Base-by-base conservation (phyloP, 2,888 invertebrate genomes). In the Linyphia triangularis region DNA sequence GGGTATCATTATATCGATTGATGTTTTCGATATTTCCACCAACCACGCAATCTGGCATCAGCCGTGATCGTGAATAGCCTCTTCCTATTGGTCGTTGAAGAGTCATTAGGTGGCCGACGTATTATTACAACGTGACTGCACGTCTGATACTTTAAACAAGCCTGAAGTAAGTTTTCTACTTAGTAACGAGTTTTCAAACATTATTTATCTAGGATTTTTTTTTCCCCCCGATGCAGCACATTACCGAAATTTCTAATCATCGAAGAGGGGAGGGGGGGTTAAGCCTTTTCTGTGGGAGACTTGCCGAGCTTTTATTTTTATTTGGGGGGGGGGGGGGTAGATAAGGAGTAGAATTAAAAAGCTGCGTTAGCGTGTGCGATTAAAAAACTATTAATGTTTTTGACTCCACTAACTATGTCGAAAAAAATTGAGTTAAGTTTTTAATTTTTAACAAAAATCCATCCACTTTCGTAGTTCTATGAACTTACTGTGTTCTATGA, bases 1-100 rank as follows among this genome's bases (percentile, higher is more conserved):
- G 81, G 79, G 72, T 86, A 88, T 88, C 81, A 88, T 82, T 67
- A 88, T 88, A 88, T 88, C 86, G 86, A 88, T 88, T 88, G 81
- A 75, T 33, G 57, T 67, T 88, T 88, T 69, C 86, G 86, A 88
- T 88, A 88, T 88, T 88, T 82, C 86, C 81, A 88, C 86, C 86
- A 88, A 88, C 86, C 86, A 88, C 86, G 81, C 73, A 43, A 88
- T 88, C 75, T 88, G 79, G 75, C 73, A 81, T 75, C 67, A n/a
- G 67, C 43, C 33, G 26, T 40, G 59, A 33, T 19, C 43, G 30
- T 5, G 61, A 40, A 72, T 40, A 85, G 75, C 59, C 33, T 37
- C 86, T 51, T 81, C 75, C 86, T 88, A 88, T 88, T 88, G 86
- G 86, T 51, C 81, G 81, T 22, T 57, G 65, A 51, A 43, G 61